Percentiles rank a stretch among this genome's conserved stretches.
phyloP scores from a whole-genome alignment of 2,797 vertebrate species.

The Mionectes olivaceus region DNA sequence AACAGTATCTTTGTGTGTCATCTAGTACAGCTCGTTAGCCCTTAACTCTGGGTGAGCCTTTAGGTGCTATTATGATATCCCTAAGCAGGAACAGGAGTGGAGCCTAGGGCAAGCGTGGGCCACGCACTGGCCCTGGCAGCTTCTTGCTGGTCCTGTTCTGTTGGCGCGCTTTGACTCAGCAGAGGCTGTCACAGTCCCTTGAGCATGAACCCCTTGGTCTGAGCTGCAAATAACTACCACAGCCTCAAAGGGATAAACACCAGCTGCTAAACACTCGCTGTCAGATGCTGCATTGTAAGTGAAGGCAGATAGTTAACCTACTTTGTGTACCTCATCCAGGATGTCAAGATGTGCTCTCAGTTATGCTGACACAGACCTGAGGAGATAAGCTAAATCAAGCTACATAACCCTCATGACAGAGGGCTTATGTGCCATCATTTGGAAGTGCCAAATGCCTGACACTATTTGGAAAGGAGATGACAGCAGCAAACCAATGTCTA shows the following conservation, averaged over 20 bases:
- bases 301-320: constrained; percentile 34
- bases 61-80: not conserved
- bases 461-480: not conserved
- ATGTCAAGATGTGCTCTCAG: not conserved
- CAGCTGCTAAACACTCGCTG: constrained; percentile 8
- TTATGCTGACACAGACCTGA: constrained; percentile 11
- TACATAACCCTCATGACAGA: not conserved
- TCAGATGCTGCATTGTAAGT: constrained; percentile 17
- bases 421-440: not conserved
- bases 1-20: not conserved
- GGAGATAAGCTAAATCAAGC: constrained; percentile 2
- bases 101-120: rapidly evolving
- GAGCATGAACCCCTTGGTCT: not conserved
- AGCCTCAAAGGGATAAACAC: not conserved
- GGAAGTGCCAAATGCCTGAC: not conserved
- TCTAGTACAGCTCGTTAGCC: not conserved
- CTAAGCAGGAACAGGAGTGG: not conserved
- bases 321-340: not conserved
- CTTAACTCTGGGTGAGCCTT: not conserved
- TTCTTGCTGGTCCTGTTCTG: not conserved
- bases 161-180: not conserved
- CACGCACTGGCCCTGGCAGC: not conserved
- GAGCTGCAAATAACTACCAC: constrained; percentile 2
- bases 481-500: not conserved
- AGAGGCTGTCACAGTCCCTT: not conserved